Base-by-base conservation (phyloP, 2,797 vertebrate species). In the Nyctibius grandis region DNA sequence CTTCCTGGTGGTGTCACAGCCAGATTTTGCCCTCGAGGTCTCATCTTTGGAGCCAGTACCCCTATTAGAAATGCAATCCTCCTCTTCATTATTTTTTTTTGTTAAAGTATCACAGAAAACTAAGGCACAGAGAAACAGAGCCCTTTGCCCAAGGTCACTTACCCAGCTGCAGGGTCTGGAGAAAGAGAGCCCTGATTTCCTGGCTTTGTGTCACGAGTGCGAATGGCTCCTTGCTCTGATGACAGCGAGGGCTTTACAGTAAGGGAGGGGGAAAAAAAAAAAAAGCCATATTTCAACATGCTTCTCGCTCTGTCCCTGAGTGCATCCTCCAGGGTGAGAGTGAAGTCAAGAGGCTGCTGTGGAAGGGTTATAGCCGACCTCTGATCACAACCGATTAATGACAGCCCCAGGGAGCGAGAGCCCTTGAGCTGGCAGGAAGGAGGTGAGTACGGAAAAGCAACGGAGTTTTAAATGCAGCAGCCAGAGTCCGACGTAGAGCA, bases 311-410 rank as follows among this genome's bases (percentile, higher is more conserved):
- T 65, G 81, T 95, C 92, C 96, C 93, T 25, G 53, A 88, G 84
- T 92, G 90, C 81, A 72, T 93, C 91, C 90, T 84, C 85, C 40
- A 57, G 94, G 94, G 86, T 95, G 96, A 77, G 89, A 95, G 72
- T 77, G 95, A 96, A 96, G 95, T 96, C 94, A 95, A 93, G 96
- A 96, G 93, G 94, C 92, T 97, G 90, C 92, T 89, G 93, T 81
- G 93, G 85, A 95, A 94, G 94, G 94, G 92, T 95, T 94, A 95
- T 89, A 93, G 93, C 95, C 13, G 47, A 87, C 94, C 94, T 96
- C 95, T 96, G 96, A 96, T 96, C 94, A 92, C 86, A 83, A 83
- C 92, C 79, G 78, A 95, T 95, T 97, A 95, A 96, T 95, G 96
- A 96, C 93, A 97, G 90, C 96, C 94, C 84, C 82, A 78, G 96